phyloP scores from a whole-genome alignment of 2,113 vertebrate species.

The Archilochus colubris region DNA sequence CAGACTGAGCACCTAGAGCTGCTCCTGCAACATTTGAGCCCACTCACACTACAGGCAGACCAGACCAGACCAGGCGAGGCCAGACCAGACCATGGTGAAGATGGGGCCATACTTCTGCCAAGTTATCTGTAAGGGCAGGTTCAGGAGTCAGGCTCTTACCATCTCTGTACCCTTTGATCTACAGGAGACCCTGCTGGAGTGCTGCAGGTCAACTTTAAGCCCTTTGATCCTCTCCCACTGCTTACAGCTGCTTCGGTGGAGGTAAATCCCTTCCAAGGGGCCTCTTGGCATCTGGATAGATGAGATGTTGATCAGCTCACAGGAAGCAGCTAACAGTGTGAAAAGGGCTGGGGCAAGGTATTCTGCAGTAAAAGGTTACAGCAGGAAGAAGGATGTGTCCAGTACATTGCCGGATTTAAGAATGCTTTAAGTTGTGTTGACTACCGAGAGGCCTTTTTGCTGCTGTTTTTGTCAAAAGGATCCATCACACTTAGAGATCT shows the following conservation, averaged over 20 bases:
- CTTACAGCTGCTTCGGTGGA: neutral
- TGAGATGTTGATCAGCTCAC: neutral
- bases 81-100: fast-evolving
- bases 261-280: slow-evolving; percentile 10
- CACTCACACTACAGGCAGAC: fast-evolving
- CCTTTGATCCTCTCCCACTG: slow-evolving; percentile 34
- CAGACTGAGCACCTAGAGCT: neutral
- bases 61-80: fast-evolving
- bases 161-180: slow-evolving; percentile 9
- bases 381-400: neutral
- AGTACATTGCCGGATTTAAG: neutral
- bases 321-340: neutral
- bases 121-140: neutral
- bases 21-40: neutral
- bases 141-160: neutral
- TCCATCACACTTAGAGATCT: fast-evolving
- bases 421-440: neutral
- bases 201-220: neutral
- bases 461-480: neutral
- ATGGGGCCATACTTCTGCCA: neutral
- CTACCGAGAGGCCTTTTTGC: neutral
- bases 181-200: neutral
- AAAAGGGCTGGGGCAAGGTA: neutral
- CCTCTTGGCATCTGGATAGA: slow-evolving; percentile 5
- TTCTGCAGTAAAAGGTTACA: neutral